A percentile compares a stretch with the other conserved stretches of the same genome.
Evolutionary conservation across 2,113 vertebrate genomes (phyloP).

Genomic region (Rhinolophus ferrumequinum): DNA sequence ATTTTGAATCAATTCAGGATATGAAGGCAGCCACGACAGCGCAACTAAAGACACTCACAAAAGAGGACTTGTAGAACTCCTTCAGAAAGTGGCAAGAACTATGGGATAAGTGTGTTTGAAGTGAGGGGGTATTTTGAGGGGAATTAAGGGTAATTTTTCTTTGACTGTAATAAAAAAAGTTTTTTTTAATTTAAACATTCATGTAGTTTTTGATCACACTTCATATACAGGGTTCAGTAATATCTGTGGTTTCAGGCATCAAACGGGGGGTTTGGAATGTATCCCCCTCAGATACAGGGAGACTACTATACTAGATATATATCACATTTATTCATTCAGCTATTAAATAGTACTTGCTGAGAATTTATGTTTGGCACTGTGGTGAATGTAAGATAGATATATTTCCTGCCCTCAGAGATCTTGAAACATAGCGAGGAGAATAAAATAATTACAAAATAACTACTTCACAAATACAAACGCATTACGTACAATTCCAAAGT

Average conservation of each 20-base stretch:
- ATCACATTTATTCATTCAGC: neutral
- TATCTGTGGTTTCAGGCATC: neutral
- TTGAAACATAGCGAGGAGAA: neutral
- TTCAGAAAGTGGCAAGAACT: too few species aligned
- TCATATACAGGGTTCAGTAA: neutral
- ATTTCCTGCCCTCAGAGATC: neutral
- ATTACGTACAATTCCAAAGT: neutral
- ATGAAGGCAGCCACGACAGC: too few species aligned
- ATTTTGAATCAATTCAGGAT: too few species aligned
- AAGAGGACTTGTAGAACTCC: too few species aligned
- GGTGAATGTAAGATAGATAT: neutral
- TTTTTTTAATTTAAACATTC: neutral
- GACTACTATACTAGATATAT: neutral
- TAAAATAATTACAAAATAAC: conserved; percentile 13
- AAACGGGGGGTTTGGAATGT: neutral
- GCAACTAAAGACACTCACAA: too few species aligned
- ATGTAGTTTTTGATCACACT: too few species aligned
- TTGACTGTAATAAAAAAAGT: too few species aligned
- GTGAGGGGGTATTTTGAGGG: too few species aligned
- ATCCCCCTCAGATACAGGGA: neutral
- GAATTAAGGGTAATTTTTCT: too few species aligned
- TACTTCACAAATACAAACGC: neutral
- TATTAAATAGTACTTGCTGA: neutral
- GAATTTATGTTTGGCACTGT: neutral
- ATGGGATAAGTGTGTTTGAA: too few species aligned